phyloP scores from a whole-genome alignment of 2,797 vertebrate genomes.

The Valencia hispanica region DNA sequence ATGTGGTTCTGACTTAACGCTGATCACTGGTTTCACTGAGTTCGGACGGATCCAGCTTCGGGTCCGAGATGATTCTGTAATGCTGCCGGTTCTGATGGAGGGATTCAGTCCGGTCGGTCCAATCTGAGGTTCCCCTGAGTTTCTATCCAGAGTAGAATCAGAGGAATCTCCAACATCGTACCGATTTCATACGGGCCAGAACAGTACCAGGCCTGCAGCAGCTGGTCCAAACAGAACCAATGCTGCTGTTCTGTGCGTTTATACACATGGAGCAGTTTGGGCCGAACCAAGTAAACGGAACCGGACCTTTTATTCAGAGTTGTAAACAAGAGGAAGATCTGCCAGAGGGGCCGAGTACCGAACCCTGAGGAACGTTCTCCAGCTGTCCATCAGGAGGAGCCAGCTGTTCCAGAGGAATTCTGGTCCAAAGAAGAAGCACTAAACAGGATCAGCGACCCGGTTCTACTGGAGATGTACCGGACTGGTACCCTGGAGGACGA shows the following conservation, averaged over 20 bases:
- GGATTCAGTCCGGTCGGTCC: not conserved
- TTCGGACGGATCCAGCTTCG: not conserved
- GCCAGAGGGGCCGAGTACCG: not conserved
- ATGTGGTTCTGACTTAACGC: not conserved
- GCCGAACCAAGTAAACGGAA: not conserved
- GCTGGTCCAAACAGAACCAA: not conserved
- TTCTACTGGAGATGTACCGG: not conserved
- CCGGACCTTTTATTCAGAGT: not conserved
- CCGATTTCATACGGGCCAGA: not conserved
- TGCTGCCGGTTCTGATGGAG: not conserved
- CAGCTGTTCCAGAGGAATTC: not conserved
- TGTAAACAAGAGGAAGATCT: too few relatives aligned
- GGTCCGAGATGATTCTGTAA: not conserved
- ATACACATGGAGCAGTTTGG: too few relatives aligned
- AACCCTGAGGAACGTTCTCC: not conserved
- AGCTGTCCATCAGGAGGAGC: not conserved
- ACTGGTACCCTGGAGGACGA: not conserved
- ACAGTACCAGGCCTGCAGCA: too few relatives aligned
- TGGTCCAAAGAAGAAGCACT: not conserved
- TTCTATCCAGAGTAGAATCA: not conserved
- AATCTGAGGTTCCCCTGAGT: conserved; percentile 1
- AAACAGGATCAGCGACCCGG: not conserved
- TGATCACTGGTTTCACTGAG: not conserved
- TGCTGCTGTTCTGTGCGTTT: not conserved
- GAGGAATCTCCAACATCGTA: not conserved